Conservation (phyloP, 2,888 invertebrate species). For the Cynaeus angustus region DNA sequence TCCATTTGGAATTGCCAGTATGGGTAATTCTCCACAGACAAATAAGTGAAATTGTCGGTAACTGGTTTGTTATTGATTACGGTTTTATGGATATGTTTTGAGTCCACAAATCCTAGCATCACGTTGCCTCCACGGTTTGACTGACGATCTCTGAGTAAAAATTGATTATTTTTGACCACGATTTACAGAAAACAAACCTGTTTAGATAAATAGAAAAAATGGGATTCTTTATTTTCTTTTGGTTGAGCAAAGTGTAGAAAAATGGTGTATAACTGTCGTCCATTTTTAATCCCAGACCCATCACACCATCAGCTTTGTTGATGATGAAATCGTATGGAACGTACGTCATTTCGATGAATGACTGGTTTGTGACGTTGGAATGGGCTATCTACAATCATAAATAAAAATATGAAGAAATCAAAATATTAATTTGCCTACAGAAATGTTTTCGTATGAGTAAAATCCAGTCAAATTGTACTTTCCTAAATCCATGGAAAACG, state of each 20-base stretch:
- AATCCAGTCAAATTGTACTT: conserved; percentile 78
- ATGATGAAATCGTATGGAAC: conserved; percentile 80
- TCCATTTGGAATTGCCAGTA: conserved; percentile 84
- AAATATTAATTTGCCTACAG: conserved; percentile 68
- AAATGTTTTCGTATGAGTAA: conserved; percentile 78
- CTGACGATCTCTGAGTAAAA: conserved; percentile 75
- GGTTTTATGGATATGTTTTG: conserved; percentile 74
- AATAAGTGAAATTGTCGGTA: conserved; percentile 76
- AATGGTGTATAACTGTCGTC: conserved; percentile 75
- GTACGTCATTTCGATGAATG: conserved; percentile 81
- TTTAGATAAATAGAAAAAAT: conserved; percentile 83
- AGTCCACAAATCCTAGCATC: conserved; percentile 78
- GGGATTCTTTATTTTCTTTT: conserved; percentile 72
- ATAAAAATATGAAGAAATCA: not conserved
- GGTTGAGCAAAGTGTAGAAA: conserved; percentile 78
- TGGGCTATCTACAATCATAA: conserved; percentile 73
- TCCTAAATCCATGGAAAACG: conserved; percentile 75
- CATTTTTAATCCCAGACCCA: conserved; percentile 78
- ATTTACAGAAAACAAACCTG: conserved; percentile 70
- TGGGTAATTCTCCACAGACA: conserved; percentile 73
- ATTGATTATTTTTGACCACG: conserved; percentile 35
- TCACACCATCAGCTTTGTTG: conserved; percentile 82
- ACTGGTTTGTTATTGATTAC: conserved; percentile 55
- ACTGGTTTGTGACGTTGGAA: conserved; percentile 75
- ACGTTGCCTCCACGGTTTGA: conserved; percentile 75